These are phyloP conservation scores for Temnothorax nylanderi DNA, from an alignment of 1,140 invertebrate genomes.

Conservation along the genomic window DNA sequence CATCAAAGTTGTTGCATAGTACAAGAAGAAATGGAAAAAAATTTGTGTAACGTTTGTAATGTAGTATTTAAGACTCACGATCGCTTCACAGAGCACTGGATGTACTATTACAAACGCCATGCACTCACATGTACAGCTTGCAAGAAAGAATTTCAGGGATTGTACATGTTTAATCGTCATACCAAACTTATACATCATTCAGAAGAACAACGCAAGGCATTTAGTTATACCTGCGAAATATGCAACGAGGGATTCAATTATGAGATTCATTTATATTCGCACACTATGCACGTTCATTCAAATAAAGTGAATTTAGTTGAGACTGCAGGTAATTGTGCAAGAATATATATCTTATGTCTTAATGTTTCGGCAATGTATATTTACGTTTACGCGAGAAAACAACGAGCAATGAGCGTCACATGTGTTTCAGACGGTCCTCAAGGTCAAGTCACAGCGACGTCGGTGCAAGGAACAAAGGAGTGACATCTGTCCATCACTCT, in stretches of 20 bases:
- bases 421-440: no score
- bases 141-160: slow-evolving; percentile 67
- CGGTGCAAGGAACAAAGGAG: no score
- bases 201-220: slow-evolving; percentile 30
- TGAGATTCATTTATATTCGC: slow-evolving; percentile 71
- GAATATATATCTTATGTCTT: no score
- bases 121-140: slow-evolving; percentile 65
- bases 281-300: slow-evolving; percentile 74
- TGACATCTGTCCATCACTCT: no score
- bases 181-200: slow-evolving; percentile 70
- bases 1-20: slow-evolving; percentile 57
- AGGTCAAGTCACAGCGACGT: no score
- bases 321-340: background rate
- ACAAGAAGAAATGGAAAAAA: background rate
- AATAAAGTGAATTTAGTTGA: background rate
- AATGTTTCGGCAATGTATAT: no score
- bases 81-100: slow-evolving; percentile 63
- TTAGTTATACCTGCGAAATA: slow-evolving; percentile 62
- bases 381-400: no score
- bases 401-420: no score
- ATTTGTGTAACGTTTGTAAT: slow-evolving; percentile 67
- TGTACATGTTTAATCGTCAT: slow-evolving; percentile 71
- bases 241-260: slow-evolving; percentile 75
- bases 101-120: slow-evolving; percentile 65
- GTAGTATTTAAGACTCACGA: slow-evolving; percentile 71